These are phyloP conservation scores for Serranus cabrilla DNA, from an alignment of 2,797 vertebrate species.

Conservation along the genomic window DNA sequence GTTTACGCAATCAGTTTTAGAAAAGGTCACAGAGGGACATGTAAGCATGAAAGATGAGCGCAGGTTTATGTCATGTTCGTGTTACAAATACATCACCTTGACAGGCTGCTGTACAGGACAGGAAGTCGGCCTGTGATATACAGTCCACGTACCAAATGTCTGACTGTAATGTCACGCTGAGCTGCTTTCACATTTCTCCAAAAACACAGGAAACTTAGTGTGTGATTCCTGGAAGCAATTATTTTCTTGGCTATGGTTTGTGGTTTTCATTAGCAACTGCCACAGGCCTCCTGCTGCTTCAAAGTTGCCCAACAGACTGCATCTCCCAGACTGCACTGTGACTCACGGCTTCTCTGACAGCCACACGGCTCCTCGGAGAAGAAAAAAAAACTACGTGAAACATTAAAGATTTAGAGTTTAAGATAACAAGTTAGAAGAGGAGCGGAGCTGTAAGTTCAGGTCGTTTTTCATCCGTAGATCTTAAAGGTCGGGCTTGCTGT, in stretches of 20 bases:
- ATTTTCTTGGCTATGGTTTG: constrained; percentile 73
- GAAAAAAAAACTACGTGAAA: constrained; percentile 13
- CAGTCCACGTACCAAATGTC: constrained; percentile 54
- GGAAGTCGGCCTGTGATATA: constrained; percentile 23
- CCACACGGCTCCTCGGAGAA: constrained; percentile 34
- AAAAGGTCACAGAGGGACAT: constrained; percentile 43
- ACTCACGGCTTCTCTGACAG: constrained; percentile 69
- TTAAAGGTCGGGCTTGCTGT: constrained; percentile 35
- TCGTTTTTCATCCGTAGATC: constrained; percentile 51
- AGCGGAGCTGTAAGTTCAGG: constrained; percentile 36
- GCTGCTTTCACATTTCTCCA: constrained; percentile 48
- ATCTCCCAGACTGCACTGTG: constrained; percentile 72
- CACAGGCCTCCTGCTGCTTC: constrained; percentile 57
- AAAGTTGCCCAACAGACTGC: constrained; percentile 60
- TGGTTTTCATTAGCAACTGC: constrained; percentile 73
- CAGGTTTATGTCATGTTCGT: constrained; percentile 23
- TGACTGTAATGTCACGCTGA: constrained; percentile 59
- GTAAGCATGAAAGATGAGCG: constrained; percentile 30
- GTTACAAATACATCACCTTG: constrained; percentile 18
- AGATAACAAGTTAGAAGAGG: constrained; percentile 58
- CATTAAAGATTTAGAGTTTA: constrained; percentile 43
- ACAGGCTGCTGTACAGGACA: constrained; percentile 11
- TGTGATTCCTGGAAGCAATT: constrained; percentile 81
- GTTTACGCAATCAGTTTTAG: constrained; percentile 20
- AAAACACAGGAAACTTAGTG: constrained; percentile 66